Evolutionary conservation across 2,888 invertebrate species (phyloP).

Genomic region (Corbicula japonica): DNA sequence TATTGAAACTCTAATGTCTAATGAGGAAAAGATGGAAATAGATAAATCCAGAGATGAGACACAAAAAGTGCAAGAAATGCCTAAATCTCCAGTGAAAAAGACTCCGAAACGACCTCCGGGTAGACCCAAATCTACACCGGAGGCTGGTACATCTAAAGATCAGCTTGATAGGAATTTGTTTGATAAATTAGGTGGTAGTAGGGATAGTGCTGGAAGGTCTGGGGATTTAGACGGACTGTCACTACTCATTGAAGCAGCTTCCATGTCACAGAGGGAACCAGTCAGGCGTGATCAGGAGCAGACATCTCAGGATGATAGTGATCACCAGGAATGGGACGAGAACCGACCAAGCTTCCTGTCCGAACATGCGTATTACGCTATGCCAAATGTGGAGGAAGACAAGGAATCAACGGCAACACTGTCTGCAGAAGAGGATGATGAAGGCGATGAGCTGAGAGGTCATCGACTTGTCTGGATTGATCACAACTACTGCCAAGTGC

Average conservation of each 20-base stretch:
- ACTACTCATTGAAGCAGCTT: slow-evolving; percentile 65
- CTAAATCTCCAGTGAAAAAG: slow-evolving; percentile 40
- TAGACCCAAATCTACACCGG: slow-evolving; percentile 17
- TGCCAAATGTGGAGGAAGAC: slow-evolving; percentile 70
- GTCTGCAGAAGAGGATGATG: slow-evolving; percentile 82
- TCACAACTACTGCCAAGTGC: slow-evolving; percentile 83
- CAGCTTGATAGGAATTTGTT: slow-evolving; percentile 54
- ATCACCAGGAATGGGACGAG: slow-evolving; percentile 57
- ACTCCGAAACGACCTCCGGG: slow-evolving; percentile 29
- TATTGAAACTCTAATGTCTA: slow-evolving; percentile 44
- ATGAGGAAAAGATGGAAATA: slow-evolving; percentile 45
- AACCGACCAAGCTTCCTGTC: slow-evolving; percentile 74
- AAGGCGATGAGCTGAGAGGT: slow-evolving; percentile 60
- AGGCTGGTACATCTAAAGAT: slow-evolving; percentile 1
- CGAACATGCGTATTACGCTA: slow-evolving; percentile 84
- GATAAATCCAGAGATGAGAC: slow-evolving; percentile 36
- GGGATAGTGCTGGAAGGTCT: slow-evolving; percentile 17
- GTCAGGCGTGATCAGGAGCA: slow-evolving; percentile 41
- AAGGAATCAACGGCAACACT: slow-evolving; percentile 79
- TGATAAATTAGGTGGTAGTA: slow-evolving; percentile 46
- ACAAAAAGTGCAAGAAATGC: slow-evolving; percentile 7
- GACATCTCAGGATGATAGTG: slow-evolving; percentile 53
- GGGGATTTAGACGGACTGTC: slow-evolving; percentile 57
- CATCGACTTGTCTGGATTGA: slow-evolving; percentile 78
- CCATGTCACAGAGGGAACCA: slow-evolving; percentile 60